Conservation (phyloP, 2,797 vertebrate genomes). For the Sebastes ruberrimus region DNA sequence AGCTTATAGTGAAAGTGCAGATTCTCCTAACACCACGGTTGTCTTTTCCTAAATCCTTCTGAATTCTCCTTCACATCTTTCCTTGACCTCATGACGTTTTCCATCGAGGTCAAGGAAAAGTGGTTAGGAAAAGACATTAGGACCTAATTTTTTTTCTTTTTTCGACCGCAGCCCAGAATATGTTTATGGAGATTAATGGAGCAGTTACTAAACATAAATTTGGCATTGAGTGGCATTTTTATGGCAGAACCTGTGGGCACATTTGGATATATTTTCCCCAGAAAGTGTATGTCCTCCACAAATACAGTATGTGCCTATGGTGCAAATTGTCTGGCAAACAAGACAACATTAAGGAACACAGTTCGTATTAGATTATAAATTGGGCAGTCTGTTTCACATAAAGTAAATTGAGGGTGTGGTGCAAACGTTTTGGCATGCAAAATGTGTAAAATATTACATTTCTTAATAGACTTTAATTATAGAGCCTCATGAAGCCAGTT, state of each 20-base stretch:
- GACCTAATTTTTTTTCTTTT: too few species aligned
- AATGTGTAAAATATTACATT: not conserved
- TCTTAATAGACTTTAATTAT: constrained; percentile 6
- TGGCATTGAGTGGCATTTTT: too few species aligned
- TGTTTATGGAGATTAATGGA: too few species aligned
- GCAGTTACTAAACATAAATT: too few species aligned
- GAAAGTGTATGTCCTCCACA: not conserved
- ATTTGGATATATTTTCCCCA: not conserved
- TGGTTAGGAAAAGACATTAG: too few species aligned
- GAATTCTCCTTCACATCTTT: too few species aligned
- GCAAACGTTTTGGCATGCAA: not conserved
- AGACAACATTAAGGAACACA: not conserved
- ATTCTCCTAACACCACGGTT: too few species aligned
- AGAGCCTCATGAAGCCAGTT: not conserved
- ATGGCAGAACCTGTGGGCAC: not conserved
- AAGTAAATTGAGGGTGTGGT: constrained; percentile 9
- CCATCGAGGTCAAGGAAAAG: too few species aligned
- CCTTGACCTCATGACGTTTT: too few species aligned
- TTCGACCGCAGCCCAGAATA: too few species aligned
- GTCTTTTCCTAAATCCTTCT: too few species aligned
- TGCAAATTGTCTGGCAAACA: not conserved
- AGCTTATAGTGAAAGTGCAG: too few species aligned
- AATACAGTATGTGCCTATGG: not conserved
- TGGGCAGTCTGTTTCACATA: not conserved
- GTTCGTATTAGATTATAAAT: not conserved